Percentiles rank a stretch among this genome's conserved stretches.
Conservation (phyloP, 1,140 invertebrate genomes). For the Drosophila malerkotliana region DNA sequence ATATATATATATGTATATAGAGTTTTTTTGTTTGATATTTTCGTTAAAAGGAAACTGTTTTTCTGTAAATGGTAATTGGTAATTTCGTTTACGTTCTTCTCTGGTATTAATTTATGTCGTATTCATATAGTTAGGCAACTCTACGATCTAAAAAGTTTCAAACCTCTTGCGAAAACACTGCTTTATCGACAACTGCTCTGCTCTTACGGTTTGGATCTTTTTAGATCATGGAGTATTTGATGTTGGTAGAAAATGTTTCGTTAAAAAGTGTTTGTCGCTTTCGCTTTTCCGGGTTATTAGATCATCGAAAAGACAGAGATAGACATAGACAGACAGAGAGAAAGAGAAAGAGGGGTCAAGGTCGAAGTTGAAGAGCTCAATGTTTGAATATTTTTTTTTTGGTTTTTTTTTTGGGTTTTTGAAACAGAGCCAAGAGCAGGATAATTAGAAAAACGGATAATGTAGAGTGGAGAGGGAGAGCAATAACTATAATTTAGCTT, state of each 20-base stretch:
- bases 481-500: slow-evolving; percentile 33
- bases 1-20: slow-evolving; percentile 20
- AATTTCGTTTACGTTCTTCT: slow-evolving; percentile 34
- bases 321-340: slow-evolving; percentile 39
- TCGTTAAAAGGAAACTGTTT: slow-evolving; percentile 34
- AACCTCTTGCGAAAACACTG: background rate
- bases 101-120: slow-evolving; percentile 48
- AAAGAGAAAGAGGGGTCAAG: slow-evolving; percentile 49
- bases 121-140: slow-evolving; percentile 53
- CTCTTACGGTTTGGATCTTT: background rate
- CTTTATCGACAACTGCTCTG: background rate
- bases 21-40: slow-evolving; percentile 31
- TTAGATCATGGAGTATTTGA: background rate
- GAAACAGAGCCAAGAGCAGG: slow-evolving; percentile 32
- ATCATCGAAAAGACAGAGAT: slow-evolving; percentile 50
- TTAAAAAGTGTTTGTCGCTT: slow-evolving; percentile 55
- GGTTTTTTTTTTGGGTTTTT: background rate
- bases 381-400: slow-evolving; percentile 14
- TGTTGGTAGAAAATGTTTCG: slow-evolving; percentile 65
- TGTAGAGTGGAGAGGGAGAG: slow-evolving; percentile 25
- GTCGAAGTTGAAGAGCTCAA: slow-evolving; percentile 38
- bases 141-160: background rate
- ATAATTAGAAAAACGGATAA: slow-evolving; percentile 10
- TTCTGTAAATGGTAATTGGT: slow-evolving; percentile 41
- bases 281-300: slow-evolving; percentile 34